phyloP scores from a whole-genome alignment of 1,140 invertebrate species.

The Orussus abietinus region DNA sequence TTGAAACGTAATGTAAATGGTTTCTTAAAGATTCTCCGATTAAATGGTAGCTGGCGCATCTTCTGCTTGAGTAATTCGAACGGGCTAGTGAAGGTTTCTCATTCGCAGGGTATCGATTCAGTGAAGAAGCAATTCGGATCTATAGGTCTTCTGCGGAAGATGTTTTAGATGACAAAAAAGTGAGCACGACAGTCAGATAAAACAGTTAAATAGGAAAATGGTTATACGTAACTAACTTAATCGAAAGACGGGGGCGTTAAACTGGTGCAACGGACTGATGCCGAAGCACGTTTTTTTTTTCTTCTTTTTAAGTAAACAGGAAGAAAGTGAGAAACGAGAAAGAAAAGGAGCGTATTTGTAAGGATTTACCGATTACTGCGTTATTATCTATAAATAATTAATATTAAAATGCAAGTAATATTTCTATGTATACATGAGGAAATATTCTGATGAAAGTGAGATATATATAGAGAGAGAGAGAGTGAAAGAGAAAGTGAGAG shows the following conservation, averaged over 20 bases:
- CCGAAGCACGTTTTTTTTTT: too few species aligned
- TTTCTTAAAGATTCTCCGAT: too few species aligned
- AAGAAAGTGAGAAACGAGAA: conserved; percentile 2
- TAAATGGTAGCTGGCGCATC: too few species aligned
- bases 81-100: too few species aligned
- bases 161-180: conserved; percentile 3
- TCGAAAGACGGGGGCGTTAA: too few species aligned
- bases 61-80: too few species aligned
- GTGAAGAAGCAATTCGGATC: too few species aligned
- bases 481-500: background rate
- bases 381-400: conserved; percentile 32
- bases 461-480: background rate
- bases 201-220: conserved; percentile 9
- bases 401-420: conserved; percentile 19
- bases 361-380: conserved; percentile 25
- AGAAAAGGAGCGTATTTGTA: conserved; percentile 27
- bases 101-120: too few species aligned
- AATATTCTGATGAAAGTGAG: background rate
- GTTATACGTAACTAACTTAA: too few species aligned
- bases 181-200: conserved; percentile 5
- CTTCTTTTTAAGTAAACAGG: conserved; percentile 15
- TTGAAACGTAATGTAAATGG: too few species aligned
- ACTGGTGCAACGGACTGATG: too few species aligned
- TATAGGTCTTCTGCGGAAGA: too few species aligned
- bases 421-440: conserved; percentile 23